Evolutionary conservation across 2,888 invertebrate species (phyloP).

Genomic region (Lycaena phlaeas): DNA sequence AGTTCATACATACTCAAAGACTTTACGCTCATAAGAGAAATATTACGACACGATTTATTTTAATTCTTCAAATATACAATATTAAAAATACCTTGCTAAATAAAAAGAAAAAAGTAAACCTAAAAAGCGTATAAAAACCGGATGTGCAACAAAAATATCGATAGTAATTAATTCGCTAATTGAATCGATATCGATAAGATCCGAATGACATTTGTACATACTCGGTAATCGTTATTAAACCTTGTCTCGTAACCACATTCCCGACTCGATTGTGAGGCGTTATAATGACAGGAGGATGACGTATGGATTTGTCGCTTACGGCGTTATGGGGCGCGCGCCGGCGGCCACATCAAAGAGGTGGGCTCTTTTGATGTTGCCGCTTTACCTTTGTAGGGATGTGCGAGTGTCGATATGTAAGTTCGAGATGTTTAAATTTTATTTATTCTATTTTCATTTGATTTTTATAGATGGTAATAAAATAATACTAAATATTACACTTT

Average conservation of each 20-base stretch:
- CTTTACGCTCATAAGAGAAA: too few species aligned
- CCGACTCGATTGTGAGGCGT: conserved; percentile 66
- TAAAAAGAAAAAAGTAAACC: neutral
- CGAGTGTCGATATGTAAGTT: conserved; percentile 21
- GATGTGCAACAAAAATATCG: neutral
- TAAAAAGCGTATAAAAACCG: too few species aligned
- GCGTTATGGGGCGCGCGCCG: conserved; percentile 71
- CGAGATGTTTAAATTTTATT: too few species aligned
- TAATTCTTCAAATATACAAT: too few species aligned
- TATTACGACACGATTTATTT: too few species aligned
- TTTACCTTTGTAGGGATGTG: conserved; percentile 41
- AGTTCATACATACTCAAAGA: too few species aligned
- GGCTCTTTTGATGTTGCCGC: conserved; percentile 70
- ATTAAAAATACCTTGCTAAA: too few species aligned
- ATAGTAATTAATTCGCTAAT: neutral
- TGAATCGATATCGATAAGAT: conserved; percentile 2
- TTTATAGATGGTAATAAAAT: too few species aligned
- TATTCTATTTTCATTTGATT: neutral
- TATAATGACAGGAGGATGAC: conserved; percentile 73
- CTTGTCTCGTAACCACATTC: conserved; percentile 70
- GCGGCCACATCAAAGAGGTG: conserved; percentile 72
- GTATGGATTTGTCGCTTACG: conserved; percentile 73
- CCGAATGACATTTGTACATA: neutral
- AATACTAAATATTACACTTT: too few species aligned
- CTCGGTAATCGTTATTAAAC: conserved; percentile 51